phyloP scores from a whole-genome alignment of 1,140 invertebrate genomes.

The Rhynchophorus ferrugineus region DNA sequence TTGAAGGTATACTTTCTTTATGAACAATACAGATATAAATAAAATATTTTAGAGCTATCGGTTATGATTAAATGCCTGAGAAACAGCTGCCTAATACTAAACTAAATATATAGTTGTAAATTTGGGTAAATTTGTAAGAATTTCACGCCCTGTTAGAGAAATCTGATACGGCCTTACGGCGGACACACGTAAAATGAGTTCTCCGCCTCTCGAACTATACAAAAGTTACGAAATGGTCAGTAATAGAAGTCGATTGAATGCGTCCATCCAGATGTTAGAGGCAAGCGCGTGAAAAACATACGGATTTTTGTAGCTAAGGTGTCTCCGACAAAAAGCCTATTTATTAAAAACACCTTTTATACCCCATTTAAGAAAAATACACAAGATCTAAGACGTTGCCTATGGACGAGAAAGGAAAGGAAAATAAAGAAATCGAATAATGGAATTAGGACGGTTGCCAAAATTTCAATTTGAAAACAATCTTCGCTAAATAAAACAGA shows the following conservation, averaged over 20 bases:
- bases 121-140: neutral
- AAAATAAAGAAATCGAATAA: neutral
- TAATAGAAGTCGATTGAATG: slow-evolving; percentile 24
- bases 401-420: neutral
- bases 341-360: slow-evolving; percentile 6
- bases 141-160: slow-evolving; percentile 20
- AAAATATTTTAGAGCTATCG: too few relatives aligned
- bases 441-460: neutral
- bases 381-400: neutral
- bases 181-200: slow-evolving; percentile 26
- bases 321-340: neutral
- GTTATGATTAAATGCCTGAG: too few relatives aligned
- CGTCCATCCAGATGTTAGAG: slow-evolving; percentile 28
- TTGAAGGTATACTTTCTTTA: too few relatives aligned
- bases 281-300: slow-evolving; percentile 23
- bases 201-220: slow-evolving; percentile 28
- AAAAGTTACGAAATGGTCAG: slow-evolving; percentile 23
- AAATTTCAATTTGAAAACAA: slow-evolving; percentile 8
- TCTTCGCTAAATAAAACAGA: slow-evolving; percentile 4
- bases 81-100: neutral
- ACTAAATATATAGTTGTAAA: neutral
- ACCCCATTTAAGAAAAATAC: slow-evolving; percentile 9
- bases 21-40: too few relatives aligned
- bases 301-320: slow-evolving; percentile 5
- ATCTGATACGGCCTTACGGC: slow-evolving; percentile 11